Base-by-base conservation (phyloP, 1,140 invertebrate species). In the Bombus sibiricus region DNA sequence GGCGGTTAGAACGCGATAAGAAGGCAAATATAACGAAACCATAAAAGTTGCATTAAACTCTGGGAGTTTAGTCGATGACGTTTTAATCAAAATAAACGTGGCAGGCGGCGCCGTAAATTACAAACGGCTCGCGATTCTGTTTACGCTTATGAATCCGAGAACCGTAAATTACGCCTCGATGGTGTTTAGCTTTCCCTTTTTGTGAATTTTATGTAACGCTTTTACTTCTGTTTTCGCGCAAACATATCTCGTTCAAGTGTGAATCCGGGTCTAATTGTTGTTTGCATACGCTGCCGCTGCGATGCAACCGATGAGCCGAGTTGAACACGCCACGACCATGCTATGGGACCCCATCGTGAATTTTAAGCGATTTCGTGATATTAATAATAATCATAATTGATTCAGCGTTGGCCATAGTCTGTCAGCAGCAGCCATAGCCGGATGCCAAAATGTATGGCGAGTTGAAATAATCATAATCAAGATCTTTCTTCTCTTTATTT, bases 191-290 rank as follows among this genome's bases (percentile, higher is more conserved):
- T 72, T 85, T 85, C 68, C 53, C 57, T 62, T 79, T 80, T 85
- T 12, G 13, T 28, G 12, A 73, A 80, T 80, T 85, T 80, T 85
- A 73, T 73, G 8, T 73, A 80, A 85, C 64, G 28, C n/a, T 59
- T 43, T 59, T 59, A 25, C 18, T 62, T 43, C 28, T 22, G 5
- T 43, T 71, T 34, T 62, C 32, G 2, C 15, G 37, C 25, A 2
- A 34, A 47, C 22, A 34, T 22, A 57, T 81, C 71, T 9, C 71
- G 41, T 18, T 4, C 43, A 12, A 1, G 18, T 75, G 83, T 8
- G 72, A 75, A 86, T 89, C 59, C 37, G 76, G 28, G 10, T 66
- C 75, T 84, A 85, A 90, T 90, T 62, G 9, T 66, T 37, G 15
- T 43, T 84, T 25, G 15, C 66, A 37, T 73, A 53, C 9, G 18